Conservation (phyloP, 1,140 invertebrate genomes). For the Sminthurinus signatus region DNA sequence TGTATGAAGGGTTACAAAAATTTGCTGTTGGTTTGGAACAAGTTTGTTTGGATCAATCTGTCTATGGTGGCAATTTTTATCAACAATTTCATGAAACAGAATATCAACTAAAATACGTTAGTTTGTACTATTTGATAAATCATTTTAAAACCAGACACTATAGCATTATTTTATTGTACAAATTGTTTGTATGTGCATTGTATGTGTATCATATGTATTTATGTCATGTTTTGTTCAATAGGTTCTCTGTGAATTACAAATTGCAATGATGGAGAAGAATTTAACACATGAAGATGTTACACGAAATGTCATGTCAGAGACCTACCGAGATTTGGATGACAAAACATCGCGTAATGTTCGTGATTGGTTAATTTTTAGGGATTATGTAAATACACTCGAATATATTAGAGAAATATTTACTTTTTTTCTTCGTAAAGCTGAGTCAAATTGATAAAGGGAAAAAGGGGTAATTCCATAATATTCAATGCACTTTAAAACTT, state of each 20-base stretch:
- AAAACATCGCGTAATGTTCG: constrained; percentile 51
- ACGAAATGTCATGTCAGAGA: constrained; percentile 53
- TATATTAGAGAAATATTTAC: constrained; percentile 54
- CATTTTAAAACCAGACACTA: too few species aligned
- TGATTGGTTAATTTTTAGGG: constrained; percentile 60
- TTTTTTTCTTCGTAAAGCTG: constrained; percentile 15
- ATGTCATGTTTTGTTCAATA: constrained; percentile 37
- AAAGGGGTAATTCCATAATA: too few species aligned
- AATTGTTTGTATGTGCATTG: too few species aligned
- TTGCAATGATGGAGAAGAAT: constrained; percentile 52
- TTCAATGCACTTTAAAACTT: too few species aligned
- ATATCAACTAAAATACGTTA: constrained; percentile 53
- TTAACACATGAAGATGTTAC: constrained; percentile 50
- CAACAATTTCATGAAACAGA: constrained; percentile 55
- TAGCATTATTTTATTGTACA: too few species aligned
- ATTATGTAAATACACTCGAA: constrained; percentile 59
- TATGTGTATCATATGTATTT: too few species aligned
- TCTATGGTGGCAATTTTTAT: constrained; percentile 49
- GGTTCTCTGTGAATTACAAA: constrained; percentile 55
- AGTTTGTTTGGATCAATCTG: constrained; percentile 56
- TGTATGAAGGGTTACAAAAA: constrained; percentile 58
- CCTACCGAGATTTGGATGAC: constrained; percentile 48
- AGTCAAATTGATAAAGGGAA: too few species aligned
- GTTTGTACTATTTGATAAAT: too few species aligned
- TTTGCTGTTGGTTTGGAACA: constrained; percentile 61